phyloP scores from a whole-genome alignment of 2,888 invertebrate genomes.

The Epiperipatus broadwayi region DNA sequence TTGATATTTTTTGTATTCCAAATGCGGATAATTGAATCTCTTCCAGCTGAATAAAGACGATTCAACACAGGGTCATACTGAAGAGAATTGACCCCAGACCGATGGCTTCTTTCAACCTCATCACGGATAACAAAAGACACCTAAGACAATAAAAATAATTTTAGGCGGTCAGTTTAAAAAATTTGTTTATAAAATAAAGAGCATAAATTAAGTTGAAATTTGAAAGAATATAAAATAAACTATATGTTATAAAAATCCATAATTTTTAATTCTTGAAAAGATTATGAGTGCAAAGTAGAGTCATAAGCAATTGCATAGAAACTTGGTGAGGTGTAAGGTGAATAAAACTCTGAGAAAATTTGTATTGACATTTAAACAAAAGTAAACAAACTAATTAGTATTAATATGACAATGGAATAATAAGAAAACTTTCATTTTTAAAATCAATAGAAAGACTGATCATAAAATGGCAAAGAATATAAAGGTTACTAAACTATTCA shows the following conservation, averaged over 20 bases:
- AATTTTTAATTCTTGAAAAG: neutral
- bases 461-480: too few species aligned
- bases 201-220: neutral
- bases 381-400: too few species aligned
- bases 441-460: too few species aligned
- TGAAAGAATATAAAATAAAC: neutral
- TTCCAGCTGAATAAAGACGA: slow-evolving; percentile 80
- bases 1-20: too few species aligned
- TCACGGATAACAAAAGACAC: slow-evolving; percentile 95
- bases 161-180: neutral
- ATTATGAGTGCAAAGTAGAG: too few species aligned
- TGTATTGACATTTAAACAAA: too few species aligned
- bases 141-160: slow-evolving; percentile 34
- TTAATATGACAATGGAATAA: too few species aligned
- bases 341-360: too few species aligned
- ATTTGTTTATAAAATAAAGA: neutral
- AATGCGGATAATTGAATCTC: slow-evolving; percentile 81
- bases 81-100: slow-evolving; percentile 86
- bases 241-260: neutral
- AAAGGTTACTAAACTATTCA: too few species aligned
- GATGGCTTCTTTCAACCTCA: slow-evolving; percentile 76
- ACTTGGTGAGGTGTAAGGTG: too few species aligned
- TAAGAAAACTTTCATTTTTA: too few species aligned
- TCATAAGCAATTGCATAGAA: too few species aligned
- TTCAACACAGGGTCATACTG: slow-evolving; percentile 73